Conservation (phyloP, 2,888 invertebrate genomes). For the Stegophylla sp. region DNA sequence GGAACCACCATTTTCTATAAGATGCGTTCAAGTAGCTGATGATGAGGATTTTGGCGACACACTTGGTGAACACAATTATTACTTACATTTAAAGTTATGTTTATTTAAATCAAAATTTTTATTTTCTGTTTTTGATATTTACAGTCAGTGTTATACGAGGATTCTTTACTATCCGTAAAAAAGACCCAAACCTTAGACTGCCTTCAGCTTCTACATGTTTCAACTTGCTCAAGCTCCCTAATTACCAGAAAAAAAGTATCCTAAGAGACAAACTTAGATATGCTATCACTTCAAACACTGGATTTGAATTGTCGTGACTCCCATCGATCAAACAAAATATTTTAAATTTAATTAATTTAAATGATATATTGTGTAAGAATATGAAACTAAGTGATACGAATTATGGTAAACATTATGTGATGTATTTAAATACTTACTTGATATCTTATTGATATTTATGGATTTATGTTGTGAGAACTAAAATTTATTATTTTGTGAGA, state of each 20-base stretch:
- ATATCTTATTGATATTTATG: conserved; percentile 1
- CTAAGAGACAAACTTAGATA: conserved; percentile 94
- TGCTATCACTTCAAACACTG: conserved; percentile 96
- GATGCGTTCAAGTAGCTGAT: conserved; percentile 98
- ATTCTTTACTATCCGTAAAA: conserved; percentile 95
- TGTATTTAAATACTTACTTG: conserved; percentile 7
- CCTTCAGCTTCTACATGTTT: conserved; percentile 99
- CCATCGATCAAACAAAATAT: neutral
- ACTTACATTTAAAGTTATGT: neutral
- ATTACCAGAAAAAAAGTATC: conserved; percentile 95
- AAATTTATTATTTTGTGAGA: neutral
- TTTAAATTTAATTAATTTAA: neutral
- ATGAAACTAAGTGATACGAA: conserved; percentile 15
- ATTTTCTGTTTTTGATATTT: conserved; percentile 9
- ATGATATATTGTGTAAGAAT: neutral
- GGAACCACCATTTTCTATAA: conserved; percentile 96
- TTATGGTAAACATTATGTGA: conserved; percentile 35
- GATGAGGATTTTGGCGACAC: conserved; percentile 92
- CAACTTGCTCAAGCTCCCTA: conserved; percentile 95
- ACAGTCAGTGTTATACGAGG: conserved; percentile 93
- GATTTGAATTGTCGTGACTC: conserved; percentile 95
- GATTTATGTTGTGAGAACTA: conserved; percentile 14
- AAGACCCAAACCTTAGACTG: conserved; percentile 89
- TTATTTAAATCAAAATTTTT: neutral
- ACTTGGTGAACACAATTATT: conserved; percentile 70